Conservation (phyloP, 2,888 invertebrate genomes). For the Dynastes maya region DNA sequence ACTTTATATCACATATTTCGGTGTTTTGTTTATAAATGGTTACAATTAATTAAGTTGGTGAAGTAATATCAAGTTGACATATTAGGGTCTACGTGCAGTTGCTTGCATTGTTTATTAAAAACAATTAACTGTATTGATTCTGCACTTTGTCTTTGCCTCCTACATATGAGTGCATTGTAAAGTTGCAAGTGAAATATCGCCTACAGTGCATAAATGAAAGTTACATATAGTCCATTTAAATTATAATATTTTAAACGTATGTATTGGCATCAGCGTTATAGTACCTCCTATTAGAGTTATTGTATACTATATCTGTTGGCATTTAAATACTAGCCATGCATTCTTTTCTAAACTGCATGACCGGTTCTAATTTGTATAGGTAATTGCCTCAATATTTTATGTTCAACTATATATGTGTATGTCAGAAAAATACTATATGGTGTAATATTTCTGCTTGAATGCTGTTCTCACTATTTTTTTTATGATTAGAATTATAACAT, state of each 20-base stretch:
- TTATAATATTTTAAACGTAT: constrained; percentile 20
- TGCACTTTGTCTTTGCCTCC: constrained; percentile 11
- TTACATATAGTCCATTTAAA: not conserved
- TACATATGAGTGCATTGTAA: not conserved
- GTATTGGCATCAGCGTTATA: constrained; percentile 9
- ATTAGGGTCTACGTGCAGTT: not conserved
- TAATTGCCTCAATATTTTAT: constrained; percentile 9
- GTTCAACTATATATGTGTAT: not conserved
- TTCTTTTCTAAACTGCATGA: constrained; percentile 1
- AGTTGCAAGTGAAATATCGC: constrained; percentile 15
- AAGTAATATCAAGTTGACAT: not conserved
- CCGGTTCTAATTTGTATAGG: constrained; percentile 11
- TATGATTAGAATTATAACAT: too few species aligned
- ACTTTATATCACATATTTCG: too few species aligned
- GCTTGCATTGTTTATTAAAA: not conserved
- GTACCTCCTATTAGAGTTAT: not conserved
- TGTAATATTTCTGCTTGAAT: too few species aligned
- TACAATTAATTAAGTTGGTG: not conserved
- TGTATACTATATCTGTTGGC: not conserved
- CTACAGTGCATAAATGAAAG: constrained; percentile 22
- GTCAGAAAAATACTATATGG: too few species aligned
- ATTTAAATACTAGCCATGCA: not conserved
- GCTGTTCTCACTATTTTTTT: too few species aligned
- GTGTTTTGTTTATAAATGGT: not conserved
- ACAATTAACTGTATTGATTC: not conserved